A percentile compares a stretch with the other conserved stretches of the same genome.
phyloP scores from a whole-genome alignment of 1,140 invertebrate species.

The Drosophila simulans region DNA sequence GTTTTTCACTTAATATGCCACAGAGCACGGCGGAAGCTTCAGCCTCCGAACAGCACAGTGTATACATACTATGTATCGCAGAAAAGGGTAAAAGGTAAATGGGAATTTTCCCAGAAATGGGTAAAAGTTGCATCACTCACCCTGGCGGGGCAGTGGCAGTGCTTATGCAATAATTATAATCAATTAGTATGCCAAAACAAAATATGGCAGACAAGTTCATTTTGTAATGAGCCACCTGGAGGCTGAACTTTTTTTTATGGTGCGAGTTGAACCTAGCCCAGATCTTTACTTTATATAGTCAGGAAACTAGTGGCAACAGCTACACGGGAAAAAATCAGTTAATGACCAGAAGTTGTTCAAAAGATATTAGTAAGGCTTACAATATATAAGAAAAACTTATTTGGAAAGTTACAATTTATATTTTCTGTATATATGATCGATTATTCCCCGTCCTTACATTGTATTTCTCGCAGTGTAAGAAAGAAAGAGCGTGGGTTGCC shows the following conservation, averaged over 20 bases:
- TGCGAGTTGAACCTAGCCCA: constrained; percentile 33
- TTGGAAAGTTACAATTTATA: no score
- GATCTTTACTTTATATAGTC: constrained; percentile 57
- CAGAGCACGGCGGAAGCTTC: constrained; percentile 43
- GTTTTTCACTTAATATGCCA: constrained; percentile 81
- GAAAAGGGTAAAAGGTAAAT: constrained; percentile 13
- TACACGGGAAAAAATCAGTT: constrained; percentile 1
- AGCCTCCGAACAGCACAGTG: not conserved
- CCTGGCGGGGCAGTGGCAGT: constrained; percentile 8
- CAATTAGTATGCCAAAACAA: constrained; percentile 70
- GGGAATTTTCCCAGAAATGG: constrained; percentile 42
- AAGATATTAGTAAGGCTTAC: no score
- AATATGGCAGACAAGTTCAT: constrained; percentile 57
- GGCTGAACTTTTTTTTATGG: constrained; percentile 42
- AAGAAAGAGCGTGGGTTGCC: constrained; percentile 20
- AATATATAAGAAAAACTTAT: not conserved
- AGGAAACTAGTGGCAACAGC: constrained; percentile 3
- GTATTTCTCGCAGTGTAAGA: constrained; percentile 3
- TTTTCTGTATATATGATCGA: no score
- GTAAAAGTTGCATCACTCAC: constrained; percentile 52
- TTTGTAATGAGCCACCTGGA: constrained; percentile 53
- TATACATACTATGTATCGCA: not conserved
- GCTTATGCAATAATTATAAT: constrained; percentile 72
- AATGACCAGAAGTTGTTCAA: no score
- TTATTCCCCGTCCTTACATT: not conserved